Evolutionary conservation across 2,888 invertebrate species (phyloP), one percentile per base, ranked within the genome.

Genomic region (Amiota communis): DNA sequence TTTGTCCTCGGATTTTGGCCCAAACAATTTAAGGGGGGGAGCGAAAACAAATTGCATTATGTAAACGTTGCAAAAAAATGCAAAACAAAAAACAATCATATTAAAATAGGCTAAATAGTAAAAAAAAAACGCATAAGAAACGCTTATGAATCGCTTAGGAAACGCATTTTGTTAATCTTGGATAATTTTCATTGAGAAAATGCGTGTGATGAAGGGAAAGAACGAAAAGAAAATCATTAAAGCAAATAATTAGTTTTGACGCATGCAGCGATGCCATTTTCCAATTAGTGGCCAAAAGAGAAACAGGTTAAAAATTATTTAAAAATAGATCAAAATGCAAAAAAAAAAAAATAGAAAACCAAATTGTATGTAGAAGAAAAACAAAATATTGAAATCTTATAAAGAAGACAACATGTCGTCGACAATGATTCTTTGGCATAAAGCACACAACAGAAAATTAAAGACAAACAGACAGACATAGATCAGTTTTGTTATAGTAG

Each of bases 241-340:
- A 36, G 36, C 36, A 36, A 53, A 53, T 53, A 53, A 53, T 53
- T 59, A 17, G 23, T 59, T 59, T 36, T 59, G 20, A 20, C 59
- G 17, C 20, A 59, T 59, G n/a, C n/a, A 51, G 59, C 59, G 20
- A 59, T 59, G 59, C 65, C 17, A 65, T 65, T 48, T 36, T 47
- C 49, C 65, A 65, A 65, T 48, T 65, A 48, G 59, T 20, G 59
- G 15, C 65, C 9, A 53, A 20, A n/a, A 69, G 13, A 56, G 46
- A 69, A 69, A 69, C 57, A 69, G 57, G 57, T 69, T 69, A 53
- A 69, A 69, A 69, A 9, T 2, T 61, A 12, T 69, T 69, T 69
- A 53, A 69, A 56, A 57, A 68, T 56, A 68, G 51, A 36, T 46
- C 9, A 46, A n/a, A 46, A 23, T 9, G 6, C 47, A 20, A 20